Base-by-base conservation (phyloP, 2,797 vertebrate species). In the Moxostoma hubbsi region DNA sequence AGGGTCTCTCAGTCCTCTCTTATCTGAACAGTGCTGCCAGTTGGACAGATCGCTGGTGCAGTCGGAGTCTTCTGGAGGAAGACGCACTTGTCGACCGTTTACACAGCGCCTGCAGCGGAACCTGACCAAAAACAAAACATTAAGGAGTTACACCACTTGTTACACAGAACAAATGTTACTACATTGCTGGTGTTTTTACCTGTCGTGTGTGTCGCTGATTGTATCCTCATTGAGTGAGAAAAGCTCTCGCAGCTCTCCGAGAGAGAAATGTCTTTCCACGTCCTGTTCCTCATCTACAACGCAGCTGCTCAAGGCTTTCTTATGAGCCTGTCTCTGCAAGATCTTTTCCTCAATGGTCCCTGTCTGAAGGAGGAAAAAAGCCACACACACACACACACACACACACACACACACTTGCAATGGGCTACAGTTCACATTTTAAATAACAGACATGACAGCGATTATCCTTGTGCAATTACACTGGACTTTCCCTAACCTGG, bases 291-390 rank as follows among this genome's bases (percentile, higher is more conserved):
- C 96, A 43, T 98, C 98, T 65, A 99, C 97, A 81, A 99, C 97
- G 0, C 97, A 99, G 92, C 97, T 98, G 89, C 98, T 99, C 86
- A 99, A 93, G 5, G 97, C 97, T 77, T 99, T 99, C 91, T 99
- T 99, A 85, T 99, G 98, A 59, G 97, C 95, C 88, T 99, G 98
- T 24, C 97, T 95, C 86, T 99, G 97, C 79, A 99, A 93, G 87
- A 99, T 99, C 91, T 99, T 99, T 93, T 99, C 97, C 87, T 99
- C 98, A 5, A 99, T 99, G 1, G 98, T 99, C 46, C 98, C 98
- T 0, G 97, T 96, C 98, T 99, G 75, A 55, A n/a, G 78, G 18
- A 83, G 46, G 18, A 43, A 50, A 18, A 43, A n/a, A 69, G 16
- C n/a, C 1, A 24, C 1, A 24, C 1, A 24, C 1, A 24, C 18